phyloP scores from a whole-genome alignment of 2,888 invertebrate genomes.

The Exocentrus adspersus region DNA sequence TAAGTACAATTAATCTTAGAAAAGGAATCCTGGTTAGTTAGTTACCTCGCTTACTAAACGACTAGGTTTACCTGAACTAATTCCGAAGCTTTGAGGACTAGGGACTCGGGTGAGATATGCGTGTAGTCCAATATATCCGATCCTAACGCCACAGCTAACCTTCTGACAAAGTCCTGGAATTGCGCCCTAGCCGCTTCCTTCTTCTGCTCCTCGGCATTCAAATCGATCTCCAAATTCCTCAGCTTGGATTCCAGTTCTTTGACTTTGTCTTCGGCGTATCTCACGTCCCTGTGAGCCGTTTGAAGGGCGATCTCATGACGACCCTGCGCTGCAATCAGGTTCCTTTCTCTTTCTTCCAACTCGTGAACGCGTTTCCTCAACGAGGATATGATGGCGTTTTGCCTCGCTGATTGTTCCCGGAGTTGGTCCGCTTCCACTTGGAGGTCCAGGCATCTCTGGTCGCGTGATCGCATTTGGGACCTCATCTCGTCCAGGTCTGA shows the following conservation, averaged over 20 bases:
- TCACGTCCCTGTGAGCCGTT: conserved; percentile 73
- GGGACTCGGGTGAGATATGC: conserved; percentile 75
- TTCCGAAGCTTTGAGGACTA: conserved; percentile 82
- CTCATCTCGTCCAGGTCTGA: conserved; percentile 76
- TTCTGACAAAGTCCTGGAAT: conserved; percentile 77
- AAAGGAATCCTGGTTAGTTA: too few species aligned
- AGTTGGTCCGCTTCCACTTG: conserved; percentile 83
- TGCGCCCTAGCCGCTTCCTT: conserved; percentile 75
- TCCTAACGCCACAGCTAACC: conserved; percentile 77
- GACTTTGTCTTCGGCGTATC: conserved; percentile 77
- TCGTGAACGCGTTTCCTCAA: conserved; percentile 82
- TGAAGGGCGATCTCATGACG: conserved; percentile 78
- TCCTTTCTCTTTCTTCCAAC: conserved; percentile 80
- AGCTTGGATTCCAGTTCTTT: conserved; percentile 81
- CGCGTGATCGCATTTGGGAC: conserved; percentile 75
- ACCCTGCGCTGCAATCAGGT: conserved; percentile 69
- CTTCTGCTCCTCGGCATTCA: conserved; percentile 77
- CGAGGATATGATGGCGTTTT: conserved; percentile 82
- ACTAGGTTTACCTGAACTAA: conserved; percentile 71
- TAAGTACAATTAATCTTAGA: too few species aligned
- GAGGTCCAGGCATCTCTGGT: conserved; percentile 78
- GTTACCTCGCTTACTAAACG: background rate
- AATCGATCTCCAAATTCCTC: conserved; percentile 76
- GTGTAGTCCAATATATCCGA: conserved; percentile 75
- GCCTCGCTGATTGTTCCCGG: conserved; percentile 83